phyloP scores from a whole-genome alignment of 1,140 invertebrate species.

The Philotrypesis tridentata region DNA sequence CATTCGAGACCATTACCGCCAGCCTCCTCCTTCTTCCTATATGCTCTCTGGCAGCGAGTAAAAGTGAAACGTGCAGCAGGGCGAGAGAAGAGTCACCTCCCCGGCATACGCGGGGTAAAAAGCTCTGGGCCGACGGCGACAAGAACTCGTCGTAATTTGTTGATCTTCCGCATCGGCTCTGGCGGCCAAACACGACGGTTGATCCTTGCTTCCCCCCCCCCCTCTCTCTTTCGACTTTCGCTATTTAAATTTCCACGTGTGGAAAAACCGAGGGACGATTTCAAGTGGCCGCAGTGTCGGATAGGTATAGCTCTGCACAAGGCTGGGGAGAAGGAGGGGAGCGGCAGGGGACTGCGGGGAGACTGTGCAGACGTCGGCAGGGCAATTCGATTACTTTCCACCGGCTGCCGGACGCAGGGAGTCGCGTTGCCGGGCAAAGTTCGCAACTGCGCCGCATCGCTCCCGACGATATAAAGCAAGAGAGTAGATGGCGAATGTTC shows the following conservation, averaged over 20 bases:
- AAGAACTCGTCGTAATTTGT: constrained; percentile 26
- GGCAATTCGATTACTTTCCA: constrained; percentile 32
- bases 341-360: not conserved
- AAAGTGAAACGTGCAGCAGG: too few species aligned
- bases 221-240: too few species aligned
- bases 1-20: too few species aligned
- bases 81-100: too few species aligned
- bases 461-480: constrained; percentile 9
- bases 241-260: constrained; percentile 25
- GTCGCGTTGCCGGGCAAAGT: not conserved
- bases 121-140: not conserved
- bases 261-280: not conserved
- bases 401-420: not conserved
- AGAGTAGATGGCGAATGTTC: not conserved
- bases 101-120: not conserved
- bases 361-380: not conserved
- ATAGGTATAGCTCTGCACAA: not conserved
- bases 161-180: constrained; percentile 17
- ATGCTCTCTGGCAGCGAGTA: too few species aligned
- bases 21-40: too few species aligned
- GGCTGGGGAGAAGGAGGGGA: not conserved
- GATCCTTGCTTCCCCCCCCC: too few species aligned
- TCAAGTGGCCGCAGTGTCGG: not conserved
- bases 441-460: not conserved
- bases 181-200: not conserved